Evolutionary conservation across 2,113 vertebrate genomes (phyloP).

Genomic region (Spizaetus ornatus): DNA sequence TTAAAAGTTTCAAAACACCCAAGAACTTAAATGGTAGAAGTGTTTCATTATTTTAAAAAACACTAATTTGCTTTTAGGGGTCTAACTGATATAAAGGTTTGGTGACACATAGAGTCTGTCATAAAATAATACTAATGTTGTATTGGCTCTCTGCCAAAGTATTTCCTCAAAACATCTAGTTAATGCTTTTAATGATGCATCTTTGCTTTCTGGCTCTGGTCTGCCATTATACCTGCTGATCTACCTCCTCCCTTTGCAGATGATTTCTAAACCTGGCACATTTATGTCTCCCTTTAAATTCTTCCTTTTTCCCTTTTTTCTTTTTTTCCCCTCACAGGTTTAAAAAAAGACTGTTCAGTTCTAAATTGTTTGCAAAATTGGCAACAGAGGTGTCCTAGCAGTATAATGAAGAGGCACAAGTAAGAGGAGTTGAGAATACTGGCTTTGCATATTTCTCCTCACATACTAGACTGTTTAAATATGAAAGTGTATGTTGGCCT

Average conservation of each 20-base stretch:
- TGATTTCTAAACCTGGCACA: neutral
- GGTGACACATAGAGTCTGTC: neutral
- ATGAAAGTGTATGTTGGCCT: neutral
- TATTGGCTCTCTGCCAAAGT: neutral
- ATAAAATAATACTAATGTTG: neutral
- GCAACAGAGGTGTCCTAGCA: neutral
- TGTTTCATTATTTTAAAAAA: neutral
- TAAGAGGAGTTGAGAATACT: neutral
- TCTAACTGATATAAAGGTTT: neutral
- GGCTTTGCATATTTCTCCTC: neutral
- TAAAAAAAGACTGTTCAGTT: neutral
- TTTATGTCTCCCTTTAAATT: neutral
- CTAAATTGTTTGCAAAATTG: neutral
- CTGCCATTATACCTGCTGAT: conserved; percentile 6
- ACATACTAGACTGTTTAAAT: neutral
- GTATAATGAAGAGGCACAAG: neutral
- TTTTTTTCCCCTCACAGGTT: neutral
- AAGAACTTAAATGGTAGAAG: neutral
- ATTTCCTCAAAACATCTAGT: neutral
- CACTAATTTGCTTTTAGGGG: neutral
- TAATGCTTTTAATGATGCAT: neutral
- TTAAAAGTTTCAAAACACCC: neutral
- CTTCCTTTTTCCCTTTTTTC: neutral
- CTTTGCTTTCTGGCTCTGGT: neutral
- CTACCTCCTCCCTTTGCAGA: neutral